These are phyloP conservation scores for Prolemur simus DNA, from an alignment of 2,113 vertebrate species.

Conservation along the genomic window DNA sequence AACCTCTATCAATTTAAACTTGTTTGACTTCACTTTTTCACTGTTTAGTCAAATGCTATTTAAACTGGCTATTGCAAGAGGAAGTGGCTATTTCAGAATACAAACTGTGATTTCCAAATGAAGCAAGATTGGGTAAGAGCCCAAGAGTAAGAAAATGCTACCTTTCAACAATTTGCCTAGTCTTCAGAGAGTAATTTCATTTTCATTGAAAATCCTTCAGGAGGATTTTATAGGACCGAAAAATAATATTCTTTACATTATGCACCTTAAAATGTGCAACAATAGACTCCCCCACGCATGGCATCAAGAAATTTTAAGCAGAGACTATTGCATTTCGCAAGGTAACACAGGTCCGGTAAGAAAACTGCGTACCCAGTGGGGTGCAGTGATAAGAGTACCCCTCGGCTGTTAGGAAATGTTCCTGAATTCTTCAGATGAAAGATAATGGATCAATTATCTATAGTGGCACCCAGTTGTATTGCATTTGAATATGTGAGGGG, in stretches of 20 bases:
- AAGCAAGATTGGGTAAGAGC: background rate
- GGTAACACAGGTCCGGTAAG: background rate
- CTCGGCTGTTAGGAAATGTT: background rate
- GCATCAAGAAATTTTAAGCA: background rate
- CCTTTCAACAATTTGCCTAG: background rate
- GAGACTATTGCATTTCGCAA: background rate
- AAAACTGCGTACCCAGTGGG: background rate
- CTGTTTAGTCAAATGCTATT: background rate
- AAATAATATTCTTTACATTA: background rate
- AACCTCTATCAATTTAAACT: background rate
- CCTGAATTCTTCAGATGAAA: background rate
- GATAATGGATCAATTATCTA: no score
- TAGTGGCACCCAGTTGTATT: background rate
- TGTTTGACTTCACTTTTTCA: background rate
- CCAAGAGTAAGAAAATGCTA: background rate
- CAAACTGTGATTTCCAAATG: background rate
- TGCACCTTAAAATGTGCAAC: background rate
- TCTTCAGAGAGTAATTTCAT: background rate
- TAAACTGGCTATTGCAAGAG: background rate
- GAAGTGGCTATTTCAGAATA: conserved; percentile 6
- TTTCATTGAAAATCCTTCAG: background rate
- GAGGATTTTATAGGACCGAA: background rate
- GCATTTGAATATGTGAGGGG: background rate
- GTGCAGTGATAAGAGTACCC: background rate
- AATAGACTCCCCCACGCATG: background rate